A percentile compares a stretch with the other conserved stretches of the same genome.
Evolutionary conservation across 1,140 invertebrate genomes (phyloP).

Genomic region (Anastrepha ludens): DNA sequence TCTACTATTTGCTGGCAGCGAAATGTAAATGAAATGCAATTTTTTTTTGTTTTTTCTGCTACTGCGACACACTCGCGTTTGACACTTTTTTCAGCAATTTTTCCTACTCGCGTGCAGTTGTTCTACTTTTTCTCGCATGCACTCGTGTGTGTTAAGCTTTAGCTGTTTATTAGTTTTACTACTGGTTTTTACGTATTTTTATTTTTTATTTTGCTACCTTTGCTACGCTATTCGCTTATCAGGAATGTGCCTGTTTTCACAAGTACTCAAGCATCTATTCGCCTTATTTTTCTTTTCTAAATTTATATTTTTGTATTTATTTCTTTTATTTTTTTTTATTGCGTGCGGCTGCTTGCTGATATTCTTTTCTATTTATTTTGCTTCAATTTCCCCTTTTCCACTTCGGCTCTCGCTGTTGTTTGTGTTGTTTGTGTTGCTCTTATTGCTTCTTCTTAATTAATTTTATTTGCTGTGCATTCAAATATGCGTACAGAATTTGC

Average conservation of each 20-base stretch:
- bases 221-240: background rate
- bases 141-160: background rate
- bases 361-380: background rate
- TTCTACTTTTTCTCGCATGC: background rate
- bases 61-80: background rate
- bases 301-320: background rate
- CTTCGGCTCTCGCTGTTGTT: background rate
- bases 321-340: background rate
- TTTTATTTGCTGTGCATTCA: background rate
- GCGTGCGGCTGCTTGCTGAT: background rate
- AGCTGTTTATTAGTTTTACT: background rate
- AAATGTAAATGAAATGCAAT: slow-evolving; percentile 22
- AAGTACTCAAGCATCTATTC: background rate
- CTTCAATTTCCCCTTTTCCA: background rate
- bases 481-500: no score
- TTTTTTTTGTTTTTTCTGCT: background rate
- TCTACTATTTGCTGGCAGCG: background rate
- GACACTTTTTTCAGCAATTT: background rate
- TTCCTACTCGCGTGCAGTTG: background rate
- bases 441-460: background rate
- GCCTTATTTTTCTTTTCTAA: background rate
- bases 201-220: background rate
- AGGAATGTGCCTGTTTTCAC: slow-evolving; percentile 25
- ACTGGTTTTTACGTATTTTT: background rate
- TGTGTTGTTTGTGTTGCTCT: background rate